Conservation (phyloP, 2,113 vertebrate genomes). For the Chaetops frenatus region DNA sequence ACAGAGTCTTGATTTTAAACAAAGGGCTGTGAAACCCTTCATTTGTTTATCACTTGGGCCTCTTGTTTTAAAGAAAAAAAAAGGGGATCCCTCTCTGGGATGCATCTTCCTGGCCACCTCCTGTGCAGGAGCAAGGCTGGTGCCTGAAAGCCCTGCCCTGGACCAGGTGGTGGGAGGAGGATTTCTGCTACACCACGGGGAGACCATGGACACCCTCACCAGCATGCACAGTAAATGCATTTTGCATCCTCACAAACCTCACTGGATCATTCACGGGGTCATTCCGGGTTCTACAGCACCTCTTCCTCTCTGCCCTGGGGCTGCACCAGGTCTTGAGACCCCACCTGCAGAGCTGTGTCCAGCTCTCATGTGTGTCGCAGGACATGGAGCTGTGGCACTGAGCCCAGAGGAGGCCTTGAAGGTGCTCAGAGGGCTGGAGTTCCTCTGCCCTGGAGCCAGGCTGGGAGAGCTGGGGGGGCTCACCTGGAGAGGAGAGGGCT, state of each 20-base stretch:
- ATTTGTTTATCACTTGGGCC: background rate
- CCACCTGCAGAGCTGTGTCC: background rate
- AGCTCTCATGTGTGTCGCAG: no score
- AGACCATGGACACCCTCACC: background rate
- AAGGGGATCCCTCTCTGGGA: background rate
- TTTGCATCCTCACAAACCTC: background rate
- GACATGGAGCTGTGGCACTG: background rate
- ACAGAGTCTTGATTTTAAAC: background rate
- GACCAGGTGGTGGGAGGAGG: background rate
- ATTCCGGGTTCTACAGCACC: background rate
- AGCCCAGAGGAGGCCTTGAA: background rate
- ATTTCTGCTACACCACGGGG: background rate
- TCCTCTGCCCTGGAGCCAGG: rapidly evolving
- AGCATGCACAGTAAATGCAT: background rate
- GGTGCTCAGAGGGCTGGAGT: background rate
- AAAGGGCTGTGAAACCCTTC: background rate
- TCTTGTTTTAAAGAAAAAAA: background rate
- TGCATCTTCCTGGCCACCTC: background rate
- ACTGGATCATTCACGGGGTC: background rate
- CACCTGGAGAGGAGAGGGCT: background rate
- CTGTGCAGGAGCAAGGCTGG: background rate
- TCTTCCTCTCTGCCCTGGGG: background rate
- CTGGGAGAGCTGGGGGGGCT: background rate
- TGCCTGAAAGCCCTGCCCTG: background rate
- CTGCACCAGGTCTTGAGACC: background rate